Conservation (phyloP, 2,888 invertebrate species). For the Mongoloraphidia duomilia region DNA sequence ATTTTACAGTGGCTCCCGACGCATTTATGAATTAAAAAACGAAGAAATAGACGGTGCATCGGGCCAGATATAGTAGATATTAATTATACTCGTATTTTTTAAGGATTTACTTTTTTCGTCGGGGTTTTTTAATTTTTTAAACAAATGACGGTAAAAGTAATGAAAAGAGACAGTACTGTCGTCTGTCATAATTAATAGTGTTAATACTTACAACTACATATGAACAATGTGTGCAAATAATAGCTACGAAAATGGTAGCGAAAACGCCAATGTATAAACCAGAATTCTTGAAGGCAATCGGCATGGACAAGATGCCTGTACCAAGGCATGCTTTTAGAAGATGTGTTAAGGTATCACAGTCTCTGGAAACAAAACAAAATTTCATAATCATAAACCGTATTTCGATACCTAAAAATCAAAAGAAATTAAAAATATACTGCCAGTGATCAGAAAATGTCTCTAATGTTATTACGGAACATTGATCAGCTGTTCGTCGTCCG, state of each 20-base stretch:
- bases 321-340: slow-evolving; percentile 91
- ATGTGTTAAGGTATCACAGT: slow-evolving; percentile 83
- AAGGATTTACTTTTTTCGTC: too few species aligned
- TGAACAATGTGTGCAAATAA: slow-evolving; percentile 89
- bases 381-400: too few species aligned
- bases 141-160: not conserved
- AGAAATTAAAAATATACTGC: too few species aligned
- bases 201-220: slow-evolving; percentile 61
- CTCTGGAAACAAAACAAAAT: slow-evolving; percentile 39
- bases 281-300: slow-evolving; percentile 74
- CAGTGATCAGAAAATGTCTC: too few species aligned
- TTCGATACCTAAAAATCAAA: too few species aligned
- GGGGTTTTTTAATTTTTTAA: not conserved
- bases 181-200: not conserved
- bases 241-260: slow-evolving; percentile 70
- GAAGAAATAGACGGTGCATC: too few species aligned
- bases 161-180: not conserved
- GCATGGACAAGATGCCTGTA: slow-evolving; percentile 92
- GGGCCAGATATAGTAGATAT: too few species aligned
- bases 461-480: too few species aligned
- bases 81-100: too few species aligned
- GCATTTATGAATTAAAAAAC: too few species aligned
- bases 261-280: slow-evolving; percentile 75
- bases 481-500: too few species aligned
- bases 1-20: too few species aligned